Base-by-base conservation (phyloP, 2,113 vertebrate species). In the Gnathonemus echidnorhynchus region DNA sequence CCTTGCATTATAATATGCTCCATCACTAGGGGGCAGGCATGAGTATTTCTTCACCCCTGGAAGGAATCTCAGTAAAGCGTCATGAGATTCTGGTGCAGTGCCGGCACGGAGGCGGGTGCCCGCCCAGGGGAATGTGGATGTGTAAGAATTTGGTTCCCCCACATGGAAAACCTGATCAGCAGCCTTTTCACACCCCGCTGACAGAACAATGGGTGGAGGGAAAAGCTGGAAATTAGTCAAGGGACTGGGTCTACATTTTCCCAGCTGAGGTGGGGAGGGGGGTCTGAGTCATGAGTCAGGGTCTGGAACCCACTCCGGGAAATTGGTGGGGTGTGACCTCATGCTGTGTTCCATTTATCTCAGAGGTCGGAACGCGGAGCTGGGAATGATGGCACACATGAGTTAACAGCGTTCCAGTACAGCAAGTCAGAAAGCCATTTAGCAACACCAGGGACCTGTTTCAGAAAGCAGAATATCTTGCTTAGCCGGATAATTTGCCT, bases 131-230 rank as follows among this genome's bases (percentile, higher is more conserved):
- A 4, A 89, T 13, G 13, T 6, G 15, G 27, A 35, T 50, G 17
- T 19, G 10, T 27, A 21, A 53, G 52, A 83, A 42, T 21, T 89
- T n/a, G 49, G 74, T 83, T 89, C 31, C 70, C 24, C 31, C n/a
- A 19, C 9, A 89, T 45, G 88, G 70, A 80, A 89, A 89, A 50
- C 15, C 24, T 80, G 66, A 89, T 80, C 66, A 45, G 27, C 21
- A 39, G 45, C 27, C 27, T 15, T 35, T 39, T 53, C 27, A 52
- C 27, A 27, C 17, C 86, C 48, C 2, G 27, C 50, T 56, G n/a
- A 70, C n/a, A 27, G 27, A 31, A 31, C 9, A 62, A 8, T n/a
- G 52, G 53, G 46, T 66, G 58, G 35, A 48, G 74, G 74, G 35
- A 39, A 42, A 42, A 19, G 31, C 15, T 80, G 11, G 3, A 31